A percentile compares a stretch with the other conserved stretches of the same genome.
Conservation (phyloP, 2,113 vertebrate species). For the Hiodon alosoides region DNA sequence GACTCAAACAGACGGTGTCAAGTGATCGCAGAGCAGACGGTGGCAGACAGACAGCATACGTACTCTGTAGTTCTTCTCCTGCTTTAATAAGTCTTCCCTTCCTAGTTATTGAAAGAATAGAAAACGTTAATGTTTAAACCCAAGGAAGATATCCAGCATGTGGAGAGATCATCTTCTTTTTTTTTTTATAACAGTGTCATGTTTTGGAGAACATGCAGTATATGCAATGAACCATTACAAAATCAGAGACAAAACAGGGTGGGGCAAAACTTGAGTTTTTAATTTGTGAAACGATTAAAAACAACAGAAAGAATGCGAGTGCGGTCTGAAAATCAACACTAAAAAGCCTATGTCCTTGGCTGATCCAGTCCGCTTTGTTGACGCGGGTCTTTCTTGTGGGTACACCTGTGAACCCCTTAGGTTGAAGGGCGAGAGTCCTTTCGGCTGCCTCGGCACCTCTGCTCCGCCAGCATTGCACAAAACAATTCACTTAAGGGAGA, state of each 20-base stretch:
- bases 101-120: not conserved
- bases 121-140: not conserved
- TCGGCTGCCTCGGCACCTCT: not conserved
- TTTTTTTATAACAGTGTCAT: not conserved
- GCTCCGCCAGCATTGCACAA: conserved; percentile 25
- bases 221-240: not conserved
- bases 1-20: conserved; percentile 59
- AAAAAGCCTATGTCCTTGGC: not conserved
- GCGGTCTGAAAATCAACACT: not conserved
- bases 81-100: not conserved
- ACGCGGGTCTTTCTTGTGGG: too few species aligned
- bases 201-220: not conserved
- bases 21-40: conserved; percentile 46
- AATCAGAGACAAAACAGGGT: not conserved
- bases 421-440: not conserved
- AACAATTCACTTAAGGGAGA: conserved; percentile 60
- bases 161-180: not conserved
- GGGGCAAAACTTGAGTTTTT: not conserved
- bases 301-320: not conserved
- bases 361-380: too few species aligned
- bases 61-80: not conserved
- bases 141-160: not conserved
- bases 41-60: conserved; percentile 55
- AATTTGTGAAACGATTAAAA: not conserved
- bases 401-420: not conserved